Conservation (phyloP, 2,888 invertebrate genomes). For the Odontothrips loti region DNA sequence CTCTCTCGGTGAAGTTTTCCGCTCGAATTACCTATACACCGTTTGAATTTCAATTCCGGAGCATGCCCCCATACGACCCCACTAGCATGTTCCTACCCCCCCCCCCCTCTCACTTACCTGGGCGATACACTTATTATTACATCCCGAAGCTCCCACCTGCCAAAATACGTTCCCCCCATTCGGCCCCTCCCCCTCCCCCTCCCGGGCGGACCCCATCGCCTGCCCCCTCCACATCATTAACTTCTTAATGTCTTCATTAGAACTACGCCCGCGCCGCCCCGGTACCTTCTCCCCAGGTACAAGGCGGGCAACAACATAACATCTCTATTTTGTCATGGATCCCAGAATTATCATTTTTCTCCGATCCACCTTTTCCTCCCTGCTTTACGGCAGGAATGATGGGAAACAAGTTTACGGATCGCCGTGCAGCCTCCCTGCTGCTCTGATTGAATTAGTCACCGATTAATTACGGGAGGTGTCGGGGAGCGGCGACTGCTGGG, state of each 20-base stretch:
- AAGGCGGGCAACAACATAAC: background rate
- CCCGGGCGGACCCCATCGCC: background rate
- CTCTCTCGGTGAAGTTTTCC: too few species aligned
- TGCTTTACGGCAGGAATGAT: too few species aligned
- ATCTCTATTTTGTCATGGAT: constrained; percentile 11
- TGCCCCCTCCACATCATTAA: background rate
- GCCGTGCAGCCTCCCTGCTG: too few species aligned
- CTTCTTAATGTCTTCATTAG: constrained; percentile 23
- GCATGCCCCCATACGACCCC: too few species aligned
- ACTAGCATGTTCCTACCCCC: background rate
- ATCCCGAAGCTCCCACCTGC: background rate
- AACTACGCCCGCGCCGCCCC: constrained; percentile 1
- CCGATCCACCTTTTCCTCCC: too few species aligned
- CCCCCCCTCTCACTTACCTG: background rate
- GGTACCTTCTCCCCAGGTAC: background rate
- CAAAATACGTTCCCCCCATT: background rate
- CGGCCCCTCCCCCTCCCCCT: background rate
- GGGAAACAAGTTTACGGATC: too few species aligned
- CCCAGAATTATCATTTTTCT: background rate
- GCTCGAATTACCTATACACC: too few species aligned
- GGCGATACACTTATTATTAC: constrained; percentile 16
- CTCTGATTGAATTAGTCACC: too few species aligned
- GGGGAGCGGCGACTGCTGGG: too few species aligned
- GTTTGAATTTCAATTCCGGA: too few species aligned
- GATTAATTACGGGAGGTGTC: too few species aligned